A percentile compares a stretch with the other conserved stretches of the same genome.
Conservation (phyloP, 2,797 vertebrate genomes). For the Sciurus vulgaris region DNA sequence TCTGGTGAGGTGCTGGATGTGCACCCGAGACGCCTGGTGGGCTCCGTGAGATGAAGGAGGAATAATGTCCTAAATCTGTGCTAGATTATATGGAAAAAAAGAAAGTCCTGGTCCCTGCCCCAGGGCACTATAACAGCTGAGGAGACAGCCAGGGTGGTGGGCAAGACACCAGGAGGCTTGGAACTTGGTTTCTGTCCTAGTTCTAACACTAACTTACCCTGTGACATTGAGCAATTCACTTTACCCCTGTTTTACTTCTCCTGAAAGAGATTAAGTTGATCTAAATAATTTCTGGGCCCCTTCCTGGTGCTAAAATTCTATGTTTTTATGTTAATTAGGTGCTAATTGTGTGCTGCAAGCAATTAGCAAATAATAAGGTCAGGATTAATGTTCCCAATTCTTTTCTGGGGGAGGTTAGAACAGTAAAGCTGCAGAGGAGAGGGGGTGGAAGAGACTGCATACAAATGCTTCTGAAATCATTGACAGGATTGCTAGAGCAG, state of each 20-base stretch:
- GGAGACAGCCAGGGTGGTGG: neutral
- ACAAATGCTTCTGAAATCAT: conserved; percentile 57
- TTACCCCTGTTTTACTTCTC: conserved; percentile 22
- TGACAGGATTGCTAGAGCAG: conserved; percentile 43
- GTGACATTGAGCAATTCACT: conserved; percentile 59
- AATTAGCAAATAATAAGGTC: conserved; percentile 84
- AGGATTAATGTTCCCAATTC: conserved; percentile 75
- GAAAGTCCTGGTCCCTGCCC: neutral
- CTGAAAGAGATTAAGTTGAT: conserved; percentile 67
- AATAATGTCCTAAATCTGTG: neutral
- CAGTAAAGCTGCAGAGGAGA: conserved; percentile 45
- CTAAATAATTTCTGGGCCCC: conserved; percentile 74
- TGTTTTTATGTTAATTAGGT: conserved; percentile 82
- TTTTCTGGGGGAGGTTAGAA: conserved; percentile 62
- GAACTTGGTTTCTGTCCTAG: neutral
- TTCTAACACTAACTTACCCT: neutral
- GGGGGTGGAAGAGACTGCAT: conserved; percentile 60
- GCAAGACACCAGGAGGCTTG: neutral
- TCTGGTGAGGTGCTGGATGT: neutral
- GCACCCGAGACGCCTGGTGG: fast-evolving
- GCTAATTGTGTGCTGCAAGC: conserved; percentile 78
- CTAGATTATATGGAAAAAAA: neutral
- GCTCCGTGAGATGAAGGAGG: neutral
- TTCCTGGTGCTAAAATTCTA: conserved; percentile 67
- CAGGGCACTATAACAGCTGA: neutral